Conservation (phyloP, 2,888 invertebrate species). For the Quadriops clusia region DNA sequence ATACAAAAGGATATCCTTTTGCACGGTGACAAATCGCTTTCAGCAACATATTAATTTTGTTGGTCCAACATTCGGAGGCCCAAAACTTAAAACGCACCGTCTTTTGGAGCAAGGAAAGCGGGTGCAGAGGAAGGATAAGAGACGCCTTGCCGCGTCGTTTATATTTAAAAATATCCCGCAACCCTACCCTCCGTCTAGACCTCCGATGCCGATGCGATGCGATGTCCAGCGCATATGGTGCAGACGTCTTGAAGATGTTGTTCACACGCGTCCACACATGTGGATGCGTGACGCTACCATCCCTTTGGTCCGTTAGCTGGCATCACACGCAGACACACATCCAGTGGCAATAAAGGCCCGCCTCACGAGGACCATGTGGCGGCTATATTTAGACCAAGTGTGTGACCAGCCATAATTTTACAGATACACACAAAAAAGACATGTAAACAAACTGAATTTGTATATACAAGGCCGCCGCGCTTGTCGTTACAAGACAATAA, state of each 20-base stretch:
- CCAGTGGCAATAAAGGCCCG: slow-evolving; percentile 15
- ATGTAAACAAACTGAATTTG: slow-evolving; percentile 27
- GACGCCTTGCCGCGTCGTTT: too few species aligned
- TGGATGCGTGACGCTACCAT: slow-evolving; percentile 19
- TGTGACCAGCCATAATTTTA: slow-evolving; percentile 27
- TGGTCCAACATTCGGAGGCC: too few species aligned
- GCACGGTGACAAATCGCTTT: too few species aligned
- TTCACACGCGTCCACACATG: slow-evolving; percentile 34
- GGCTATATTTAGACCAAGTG: slow-evolving; percentile 27
- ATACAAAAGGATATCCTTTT: too few species aligned
- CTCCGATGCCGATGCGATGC: slow-evolving; percentile 8
- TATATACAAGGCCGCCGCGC: too few species aligned
- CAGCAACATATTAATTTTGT: too few species aligned
- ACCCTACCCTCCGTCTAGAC: slow-evolving; percentile 26
- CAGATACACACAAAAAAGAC: slow-evolving; percentile 23
- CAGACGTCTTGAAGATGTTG: slow-evolving; percentile 29
- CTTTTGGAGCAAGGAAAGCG: too few species aligned
- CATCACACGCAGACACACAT: slow-evolving; percentile 11
- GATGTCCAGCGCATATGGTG: slow-evolving; percentile 19
- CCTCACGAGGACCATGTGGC: slow-evolving; percentile 22
- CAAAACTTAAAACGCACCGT: too few species aligned
- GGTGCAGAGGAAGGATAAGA: too few species aligned
- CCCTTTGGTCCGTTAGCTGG: slow-evolving; percentile 15
- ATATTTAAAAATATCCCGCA: slow-evolving; percentile 27
- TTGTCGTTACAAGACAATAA: too few species aligned